Conservation (phyloP, 1,140 invertebrate genomes). For the Tachypleus tridentatus region DNA sequence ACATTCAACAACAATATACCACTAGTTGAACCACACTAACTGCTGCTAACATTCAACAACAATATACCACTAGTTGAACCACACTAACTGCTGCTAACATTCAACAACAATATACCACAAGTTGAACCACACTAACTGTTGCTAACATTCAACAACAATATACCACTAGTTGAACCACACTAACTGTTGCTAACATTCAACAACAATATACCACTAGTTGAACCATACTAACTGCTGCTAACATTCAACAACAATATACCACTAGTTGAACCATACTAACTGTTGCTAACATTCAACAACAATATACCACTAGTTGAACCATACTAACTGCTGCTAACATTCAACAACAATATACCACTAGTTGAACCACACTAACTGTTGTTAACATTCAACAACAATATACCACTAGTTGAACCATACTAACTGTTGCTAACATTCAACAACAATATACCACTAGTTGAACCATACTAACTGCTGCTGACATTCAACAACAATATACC, state of each 20-base stretch:
- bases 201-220: background rate
- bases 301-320: background rate
- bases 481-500: background rate
- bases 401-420: background rate
- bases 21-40: background rate
- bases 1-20: background rate
- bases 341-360: background rate
- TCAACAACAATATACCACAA: background rate
- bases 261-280: background rate
- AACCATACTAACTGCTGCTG: background rate
- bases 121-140: background rate
- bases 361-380: background rate
- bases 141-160: background rate
- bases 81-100: background rate
- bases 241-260: background rate
- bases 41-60: background rate
- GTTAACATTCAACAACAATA: background rate
- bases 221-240: background rate
- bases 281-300: background rate
- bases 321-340: background rate
- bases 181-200: background rate
- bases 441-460: background rate
- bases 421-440: background rate
- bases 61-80: background rate
- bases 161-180: background rate